Percentiles rank a stretch among this genome's conserved stretches.
Conservation (phyloP, 2,797 vertebrate species). For the Choloepus didactylus region DNA sequence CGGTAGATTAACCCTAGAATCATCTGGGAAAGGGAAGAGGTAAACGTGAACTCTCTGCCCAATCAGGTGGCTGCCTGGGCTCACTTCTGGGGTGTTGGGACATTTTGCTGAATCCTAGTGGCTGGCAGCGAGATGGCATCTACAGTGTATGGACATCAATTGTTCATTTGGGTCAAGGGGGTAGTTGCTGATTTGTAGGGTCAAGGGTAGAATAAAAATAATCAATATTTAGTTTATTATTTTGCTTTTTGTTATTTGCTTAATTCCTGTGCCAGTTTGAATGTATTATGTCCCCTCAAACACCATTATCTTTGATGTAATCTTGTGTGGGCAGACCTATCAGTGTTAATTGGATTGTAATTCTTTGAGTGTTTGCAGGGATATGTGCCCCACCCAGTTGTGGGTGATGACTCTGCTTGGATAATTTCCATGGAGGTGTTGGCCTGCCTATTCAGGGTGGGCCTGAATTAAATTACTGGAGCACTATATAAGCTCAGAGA, state of each 20-base stretch:
- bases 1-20: constrained; percentile 84
- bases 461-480: too few species aligned
- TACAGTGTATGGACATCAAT: constrained; percentile 18
- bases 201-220: background rate
- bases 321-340: too few species aligned
- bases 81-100: constrained; percentile 77
- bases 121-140: constrained; percentile 58
- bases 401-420: too few species aligned
- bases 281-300: too few species aligned
- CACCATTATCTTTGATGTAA: too few species aligned
- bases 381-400: too few species aligned
- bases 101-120: constrained; percentile 73
- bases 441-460: too few species aligned
- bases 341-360: too few species aligned
- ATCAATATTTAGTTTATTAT: background rate
- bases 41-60: constrained; percentile 82
- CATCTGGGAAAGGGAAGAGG: constrained; percentile 78
- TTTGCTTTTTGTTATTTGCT: background rate
- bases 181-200: background rate
- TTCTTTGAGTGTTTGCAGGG: too few species aligned
- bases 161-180: constrained; percentile 34
- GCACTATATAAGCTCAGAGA: too few species aligned
- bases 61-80: constrained; percentile 66
- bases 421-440: too few species aligned
- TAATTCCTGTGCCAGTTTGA: background rate